Evolutionary conservation across 2,797 vertebrate species (phyloP), one percentile per base, ranked within the genome.

Genomic region (Cryptoprocta ferox): DNA sequence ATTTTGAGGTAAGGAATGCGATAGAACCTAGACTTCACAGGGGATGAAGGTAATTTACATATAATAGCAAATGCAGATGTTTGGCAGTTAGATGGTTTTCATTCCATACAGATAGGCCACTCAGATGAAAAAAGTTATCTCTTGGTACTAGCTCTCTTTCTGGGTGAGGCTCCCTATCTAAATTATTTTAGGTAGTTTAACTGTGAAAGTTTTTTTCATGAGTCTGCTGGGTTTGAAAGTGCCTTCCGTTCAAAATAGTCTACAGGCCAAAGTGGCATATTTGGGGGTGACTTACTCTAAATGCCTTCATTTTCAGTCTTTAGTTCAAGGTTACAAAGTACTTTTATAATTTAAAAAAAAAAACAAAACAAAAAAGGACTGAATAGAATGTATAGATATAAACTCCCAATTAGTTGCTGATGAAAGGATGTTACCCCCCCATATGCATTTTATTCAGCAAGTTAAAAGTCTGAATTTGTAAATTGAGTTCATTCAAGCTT

Each of bases 401-500:
- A 97, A 97, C 63, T 93, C 37, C 85, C 93, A 35, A 97, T 95
- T 75, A 96, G 3, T 48, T 95, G 37, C 63, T 97, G 66, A 97
- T 85, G n/a, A 97, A 98, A 98, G 14, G 2, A 66, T 66, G 68
- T 79, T 86, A 59, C 45, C 2, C 39, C 30, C 68, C 59, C 8
- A 63, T 50, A 82, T 95, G 21, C 13, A 66, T 94, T 98, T 95
- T 73, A 92, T 84, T 91, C 6, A 92, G 4, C 21, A 91, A 89
- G 24, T 93, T 93, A 96, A 95, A 96, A 88, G 8, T 12, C 53
- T 93, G 6, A 80, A 97, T 97, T 98, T 97, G 18, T 96, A 96
- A 98, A 95, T 26, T 89, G 50, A 83, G 66, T 95, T 95, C 37
- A 94, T 68, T 98, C 83, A 97, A 97, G 96, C 59, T 97, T 98